Conservation (phyloP, 2,113 vertebrate genomes). For the Rousettus leschenaultii region DNA sequence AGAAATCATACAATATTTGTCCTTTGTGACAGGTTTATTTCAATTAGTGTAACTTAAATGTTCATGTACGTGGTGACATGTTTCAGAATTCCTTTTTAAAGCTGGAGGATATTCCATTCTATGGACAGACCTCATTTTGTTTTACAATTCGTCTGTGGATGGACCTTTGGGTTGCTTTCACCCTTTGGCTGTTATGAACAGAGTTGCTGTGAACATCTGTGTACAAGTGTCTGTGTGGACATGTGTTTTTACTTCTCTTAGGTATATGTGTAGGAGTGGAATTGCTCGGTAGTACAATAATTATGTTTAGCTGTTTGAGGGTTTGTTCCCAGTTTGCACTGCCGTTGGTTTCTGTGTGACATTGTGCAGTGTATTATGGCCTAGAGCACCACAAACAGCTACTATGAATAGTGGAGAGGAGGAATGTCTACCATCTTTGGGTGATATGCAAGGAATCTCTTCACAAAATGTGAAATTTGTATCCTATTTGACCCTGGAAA, state of each 20-base stretch:
- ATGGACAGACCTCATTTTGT: background rate
- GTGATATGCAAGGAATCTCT: background rate
- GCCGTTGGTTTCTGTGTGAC: background rate
- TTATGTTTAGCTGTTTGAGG: background rate
- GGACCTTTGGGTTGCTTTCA: background rate
- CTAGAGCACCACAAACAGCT: background rate
- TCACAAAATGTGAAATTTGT: background rate
- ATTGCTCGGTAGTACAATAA: background rate
- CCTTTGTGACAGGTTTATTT: background rate
- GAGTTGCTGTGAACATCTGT: background rate
- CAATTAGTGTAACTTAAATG: background rate
- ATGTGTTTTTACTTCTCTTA: background rate
- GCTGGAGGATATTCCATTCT: background rate
- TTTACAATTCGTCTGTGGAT: background rate
- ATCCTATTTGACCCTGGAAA: background rate
- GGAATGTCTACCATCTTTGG: background rate
- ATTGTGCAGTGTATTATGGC: background rate
- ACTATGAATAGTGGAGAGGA: background rate
- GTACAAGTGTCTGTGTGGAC: background rate
- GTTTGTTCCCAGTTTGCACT: background rate
- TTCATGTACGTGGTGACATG: background rate
- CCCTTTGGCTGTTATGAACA: background rate
- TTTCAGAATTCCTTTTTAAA: background rate
- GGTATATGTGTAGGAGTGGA: background rate
- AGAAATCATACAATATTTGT: background rate